These are phyloP conservation scores for Panthera tigris DNA, from an alignment of 2,113 vertebrate species.

Conservation along the genomic window DNA sequence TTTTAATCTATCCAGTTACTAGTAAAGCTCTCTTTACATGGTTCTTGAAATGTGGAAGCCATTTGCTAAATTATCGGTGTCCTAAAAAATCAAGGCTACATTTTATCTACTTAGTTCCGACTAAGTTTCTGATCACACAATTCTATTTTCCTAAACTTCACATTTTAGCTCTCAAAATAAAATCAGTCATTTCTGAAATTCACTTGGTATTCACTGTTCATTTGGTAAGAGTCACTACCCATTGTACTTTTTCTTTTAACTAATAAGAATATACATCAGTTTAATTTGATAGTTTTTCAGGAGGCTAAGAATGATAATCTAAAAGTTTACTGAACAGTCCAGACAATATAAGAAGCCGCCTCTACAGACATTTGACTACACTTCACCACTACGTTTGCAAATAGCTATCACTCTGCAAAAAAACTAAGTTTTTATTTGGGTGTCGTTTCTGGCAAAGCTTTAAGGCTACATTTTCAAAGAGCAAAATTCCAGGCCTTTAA, in stretches of 20 bases:
- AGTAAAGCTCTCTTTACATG: not conserved
- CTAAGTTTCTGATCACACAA: not conserved
- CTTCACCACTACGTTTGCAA: conserved; percentile 65
- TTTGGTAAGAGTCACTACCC: not conserved
- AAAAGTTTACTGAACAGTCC: not conserved
- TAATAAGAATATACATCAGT: not conserved
- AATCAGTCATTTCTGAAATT: not conserved
- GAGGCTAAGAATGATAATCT: not conserved
- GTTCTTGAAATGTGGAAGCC: conserved; percentile 10
- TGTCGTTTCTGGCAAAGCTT: conserved; percentile 69
- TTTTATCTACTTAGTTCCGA: not conserved
- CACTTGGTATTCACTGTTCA: not conserved
- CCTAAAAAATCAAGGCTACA: conserved; percentile 26
- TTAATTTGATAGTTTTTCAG: not conserved
- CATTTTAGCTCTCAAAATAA: not conserved
- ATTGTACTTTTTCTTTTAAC: not conserved
- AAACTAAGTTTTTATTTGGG: conserved; percentile 63
- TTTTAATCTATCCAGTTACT: not conserved
- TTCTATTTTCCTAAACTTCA: not conserved
- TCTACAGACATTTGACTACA: not conserved
- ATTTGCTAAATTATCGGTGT: not conserved
- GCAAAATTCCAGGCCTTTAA: conserved; percentile 61
- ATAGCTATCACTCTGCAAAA: conserved; percentile 54
- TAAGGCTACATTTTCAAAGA: conserved; percentile 68
- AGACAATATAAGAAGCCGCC: not conserved